These are phyloP conservation scores for Brachystomella parvula DNA, from an alignment of 1,140 invertebrate genomes.

Conservation along the genomic window DNA sequence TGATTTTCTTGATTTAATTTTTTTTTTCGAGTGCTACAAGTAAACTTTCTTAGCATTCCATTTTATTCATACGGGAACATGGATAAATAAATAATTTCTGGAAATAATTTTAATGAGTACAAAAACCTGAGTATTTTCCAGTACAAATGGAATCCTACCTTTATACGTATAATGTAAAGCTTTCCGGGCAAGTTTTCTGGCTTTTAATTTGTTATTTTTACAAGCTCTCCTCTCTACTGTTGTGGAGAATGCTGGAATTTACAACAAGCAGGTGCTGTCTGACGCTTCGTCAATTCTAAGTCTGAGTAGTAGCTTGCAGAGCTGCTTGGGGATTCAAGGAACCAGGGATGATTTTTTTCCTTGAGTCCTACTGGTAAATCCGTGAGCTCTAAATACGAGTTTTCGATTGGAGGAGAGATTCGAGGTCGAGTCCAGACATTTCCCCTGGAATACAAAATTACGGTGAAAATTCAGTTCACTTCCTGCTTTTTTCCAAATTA, in stretches of 20 bases:
- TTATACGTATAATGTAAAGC: too few relatives aligned
- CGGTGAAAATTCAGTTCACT: background rate
- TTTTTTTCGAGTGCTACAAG: background rate
- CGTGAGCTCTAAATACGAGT: background rate
- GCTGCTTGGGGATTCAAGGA: background rate
- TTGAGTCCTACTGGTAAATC: background rate
- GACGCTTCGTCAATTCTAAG: background rate
- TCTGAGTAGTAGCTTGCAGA: slow-evolving; percentile 3
- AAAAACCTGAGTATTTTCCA: background rate
- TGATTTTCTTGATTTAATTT: background rate
- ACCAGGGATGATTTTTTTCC: background rate
- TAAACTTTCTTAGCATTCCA: background rate
- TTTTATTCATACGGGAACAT: background rate
- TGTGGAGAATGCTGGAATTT: background rate
- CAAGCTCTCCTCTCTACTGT: background rate
- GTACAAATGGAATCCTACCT: too few relatives aligned
- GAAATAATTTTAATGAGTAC: too few relatives aligned
- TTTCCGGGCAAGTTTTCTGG: too few relatives aligned
- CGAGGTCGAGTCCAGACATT: background rate
- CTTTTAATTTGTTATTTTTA: background rate
- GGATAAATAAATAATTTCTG: too few relatives aligned
- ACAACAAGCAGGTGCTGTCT: background rate
- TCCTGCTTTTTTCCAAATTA: background rate
- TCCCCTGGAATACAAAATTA: background rate
- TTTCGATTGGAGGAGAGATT: background rate